These are phyloP conservation scores for Chaetodon auriga DNA, from an alignment of 2,113 vertebrate species.

Conservation along the genomic window DNA sequence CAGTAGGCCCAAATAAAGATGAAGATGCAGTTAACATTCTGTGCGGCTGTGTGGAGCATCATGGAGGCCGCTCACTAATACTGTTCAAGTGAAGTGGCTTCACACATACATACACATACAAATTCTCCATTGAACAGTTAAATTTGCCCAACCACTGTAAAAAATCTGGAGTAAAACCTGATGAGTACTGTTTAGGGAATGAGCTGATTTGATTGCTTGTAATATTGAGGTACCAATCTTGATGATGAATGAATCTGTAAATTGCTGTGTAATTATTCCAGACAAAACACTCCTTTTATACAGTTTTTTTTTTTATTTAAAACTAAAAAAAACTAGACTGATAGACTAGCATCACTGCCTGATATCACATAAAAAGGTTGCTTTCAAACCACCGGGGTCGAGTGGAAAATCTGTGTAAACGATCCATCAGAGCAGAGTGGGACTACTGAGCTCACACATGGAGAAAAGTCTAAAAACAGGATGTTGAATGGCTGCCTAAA, in stretches of 20 bases:
- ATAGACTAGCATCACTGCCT: neutral
- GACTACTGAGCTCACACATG: conserved; percentile 19
- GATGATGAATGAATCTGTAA: neutral
- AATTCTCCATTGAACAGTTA: conserved; percentile 40
- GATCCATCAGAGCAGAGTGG: conserved; percentile 13
- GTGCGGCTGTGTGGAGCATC: conserved; percentile 26
- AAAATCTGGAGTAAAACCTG: conserved; percentile 16
- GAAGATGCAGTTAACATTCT: conserved; percentile 28
- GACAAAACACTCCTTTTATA: neutral
- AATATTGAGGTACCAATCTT: neutral
- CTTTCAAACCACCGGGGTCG: conserved; percentile 65
- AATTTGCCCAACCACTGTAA: conserved; percentile 29
- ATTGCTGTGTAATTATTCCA: conserved; percentile 10
- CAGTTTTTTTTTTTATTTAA: neutral
- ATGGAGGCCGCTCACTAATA: conserved; percentile 36
- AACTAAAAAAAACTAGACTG: conserved; percentile 9
- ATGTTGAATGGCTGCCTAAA: conserved; percentile 22
- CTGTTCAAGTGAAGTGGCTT: conserved; percentile 44
- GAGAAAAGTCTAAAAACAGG: conserved; percentile 23
- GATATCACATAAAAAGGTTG: conserved; percentile 33
- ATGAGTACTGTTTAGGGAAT: conserved; percentile 25
- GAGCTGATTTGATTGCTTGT: conserved; percentile 20
- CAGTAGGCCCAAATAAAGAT: conserved; percentile 58
- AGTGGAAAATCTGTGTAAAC: conserved; percentile 19
- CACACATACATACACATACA: conserved; percentile 16